Evolutionary conservation across 2,797 vertebrate species (phyloP).

Genomic region (Myotis planiceps): DNA sequence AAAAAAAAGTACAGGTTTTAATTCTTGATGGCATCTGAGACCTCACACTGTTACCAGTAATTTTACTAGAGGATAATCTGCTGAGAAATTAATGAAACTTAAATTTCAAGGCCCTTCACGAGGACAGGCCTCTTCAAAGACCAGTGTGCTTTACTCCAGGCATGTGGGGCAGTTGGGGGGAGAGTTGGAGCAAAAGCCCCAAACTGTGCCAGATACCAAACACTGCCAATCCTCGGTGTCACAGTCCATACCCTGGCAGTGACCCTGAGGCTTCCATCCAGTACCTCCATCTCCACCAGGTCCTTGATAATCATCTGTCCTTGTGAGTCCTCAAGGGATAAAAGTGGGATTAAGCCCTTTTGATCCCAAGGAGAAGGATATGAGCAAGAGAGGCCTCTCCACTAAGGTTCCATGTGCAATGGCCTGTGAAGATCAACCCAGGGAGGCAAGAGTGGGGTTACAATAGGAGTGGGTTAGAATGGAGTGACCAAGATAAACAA

Average conservation of each 20-base stretch:
- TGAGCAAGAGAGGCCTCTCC: background rate
- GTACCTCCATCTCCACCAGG: background rate
- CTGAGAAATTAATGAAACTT: background rate
- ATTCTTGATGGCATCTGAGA: background rate
- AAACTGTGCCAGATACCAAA: background rate
- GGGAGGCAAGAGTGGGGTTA: background rate
- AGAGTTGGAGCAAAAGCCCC: background rate
- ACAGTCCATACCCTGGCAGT: background rate
- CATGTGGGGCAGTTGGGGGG: accelerated
- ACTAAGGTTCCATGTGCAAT: background rate
- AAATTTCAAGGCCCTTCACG: background rate
- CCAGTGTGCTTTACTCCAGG: background rate
- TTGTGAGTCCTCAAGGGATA: background rate
- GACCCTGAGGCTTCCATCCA: background rate
- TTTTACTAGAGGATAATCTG: background rate
- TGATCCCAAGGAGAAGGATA: background rate
- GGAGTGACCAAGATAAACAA: background rate
- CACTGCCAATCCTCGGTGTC: background rate
- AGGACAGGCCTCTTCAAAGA: background rate
- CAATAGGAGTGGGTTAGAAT: background rate
- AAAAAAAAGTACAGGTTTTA: background rate
- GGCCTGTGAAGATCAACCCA: background rate
- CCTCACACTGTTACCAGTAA: background rate
- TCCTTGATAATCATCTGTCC: background rate
- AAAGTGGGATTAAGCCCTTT: background rate